Evolutionary conservation across 2,797 vertebrate genomes (phyloP).

Genomic region (Meriones psammophilus): DNA sequence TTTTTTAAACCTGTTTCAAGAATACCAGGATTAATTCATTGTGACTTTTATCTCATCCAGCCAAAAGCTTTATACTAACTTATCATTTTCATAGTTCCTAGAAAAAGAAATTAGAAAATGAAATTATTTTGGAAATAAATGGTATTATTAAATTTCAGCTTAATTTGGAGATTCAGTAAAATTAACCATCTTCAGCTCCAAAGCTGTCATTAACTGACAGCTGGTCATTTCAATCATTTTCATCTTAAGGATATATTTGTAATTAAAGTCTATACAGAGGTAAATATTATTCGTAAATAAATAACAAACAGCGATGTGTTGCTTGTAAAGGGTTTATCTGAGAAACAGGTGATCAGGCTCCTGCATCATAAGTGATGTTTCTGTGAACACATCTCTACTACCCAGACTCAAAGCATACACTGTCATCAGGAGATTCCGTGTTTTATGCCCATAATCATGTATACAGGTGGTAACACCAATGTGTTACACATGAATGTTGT

Average conservation of each 20-base stretch:
- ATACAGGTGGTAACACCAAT: too few relatives aligned
- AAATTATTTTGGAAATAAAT: constrained; percentile 15
- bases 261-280: not conserved
- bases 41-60: constrained; percentile 39
- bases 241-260: not conserved
- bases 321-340: not conserved
- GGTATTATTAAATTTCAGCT: not conserved
- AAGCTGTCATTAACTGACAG: not conserved
- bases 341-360: not conserved
- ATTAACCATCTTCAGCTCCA: not conserved
- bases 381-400: not conserved
- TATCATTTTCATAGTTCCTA: not conserved
- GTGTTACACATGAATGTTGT: too few relatives aligned
- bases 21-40: constrained; percentile 41
- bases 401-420: not conserved
- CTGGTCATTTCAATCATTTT: not conserved
- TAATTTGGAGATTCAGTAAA: not conserved
- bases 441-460: not conserved
- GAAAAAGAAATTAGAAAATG: constrained; percentile 53
- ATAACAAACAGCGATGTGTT: not conserved
- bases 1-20: not conserved
- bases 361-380: not conserved
- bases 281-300: not conserved
- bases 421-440: too few relatives aligned
- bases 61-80: constrained; percentile 26